Percentiles rank a stretch among this genome's conserved stretches.
Evolutionary conservation across 2,888 invertebrate species (phyloP).

Genomic region (Carabus problematicus): DNA sequence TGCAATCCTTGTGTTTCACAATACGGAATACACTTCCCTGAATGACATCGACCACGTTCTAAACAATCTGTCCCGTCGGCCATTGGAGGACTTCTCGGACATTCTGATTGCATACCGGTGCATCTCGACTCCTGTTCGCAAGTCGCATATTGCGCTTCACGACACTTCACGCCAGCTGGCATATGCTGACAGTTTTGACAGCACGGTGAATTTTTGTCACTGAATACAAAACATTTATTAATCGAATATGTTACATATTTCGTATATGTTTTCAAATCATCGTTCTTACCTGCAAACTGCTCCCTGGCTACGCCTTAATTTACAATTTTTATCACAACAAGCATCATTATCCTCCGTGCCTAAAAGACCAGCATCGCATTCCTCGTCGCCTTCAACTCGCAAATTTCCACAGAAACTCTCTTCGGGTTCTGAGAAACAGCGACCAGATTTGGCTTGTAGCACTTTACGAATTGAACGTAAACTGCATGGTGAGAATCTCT

Average conservation of each 20-base stretch:
- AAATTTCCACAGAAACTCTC: constrained; percentile 97
- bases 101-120: constrained; percentile 81
- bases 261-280: neutral
- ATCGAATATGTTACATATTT: neutral
- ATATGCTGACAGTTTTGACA: constrained; percentile 92
- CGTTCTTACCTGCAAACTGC: constrained; percentile 81
- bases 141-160: constrained; percentile 89
- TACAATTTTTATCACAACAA: constrained; percentile 94
- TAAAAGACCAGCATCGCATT: constrained; percentile 93
- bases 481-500: constrained; percentile 96
- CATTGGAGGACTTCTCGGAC: constrained; percentile 87
- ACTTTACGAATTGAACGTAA: constrained; percentile 92
- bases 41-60: constrained; percentile 88
- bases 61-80: constrained; percentile 87
- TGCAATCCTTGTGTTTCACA: constrained; percentile 93
- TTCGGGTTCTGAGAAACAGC: constrained; percentile 92
- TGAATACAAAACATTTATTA: constrained; percentile 55
- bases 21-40: constrained; percentile 92
- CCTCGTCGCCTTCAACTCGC: constrained; percentile 93
- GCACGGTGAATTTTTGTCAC: constrained; percentile 96
- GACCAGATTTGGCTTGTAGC: constrained; percentile 87
- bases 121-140: constrained; percentile 93
- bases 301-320: constrained; percentile 79
- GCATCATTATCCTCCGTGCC: constrained; percentile 93
- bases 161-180: constrained; percentile 81